phyloP scores from a whole-genome alignment of 2,113 vertebrate species.

The Bos taurus region DNA sequence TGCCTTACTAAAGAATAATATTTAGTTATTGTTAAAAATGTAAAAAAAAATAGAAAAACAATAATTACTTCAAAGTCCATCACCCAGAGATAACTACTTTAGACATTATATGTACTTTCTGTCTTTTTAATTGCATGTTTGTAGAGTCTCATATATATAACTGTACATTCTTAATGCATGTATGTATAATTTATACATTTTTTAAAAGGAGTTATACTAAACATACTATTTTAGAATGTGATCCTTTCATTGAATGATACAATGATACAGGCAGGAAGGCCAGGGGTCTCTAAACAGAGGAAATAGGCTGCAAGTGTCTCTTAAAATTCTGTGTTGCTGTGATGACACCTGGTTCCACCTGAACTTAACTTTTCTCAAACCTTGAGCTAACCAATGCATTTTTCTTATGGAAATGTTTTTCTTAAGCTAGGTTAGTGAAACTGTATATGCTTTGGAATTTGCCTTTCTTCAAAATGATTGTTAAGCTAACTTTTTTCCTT shows the following conservation, averaged over 20 bases:
- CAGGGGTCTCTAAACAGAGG: background rate
- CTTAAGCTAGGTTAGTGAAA: background rate
- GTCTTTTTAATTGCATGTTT: background rate
- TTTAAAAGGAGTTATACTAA: background rate
- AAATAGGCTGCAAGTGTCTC: background rate
- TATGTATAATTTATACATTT: background rate
- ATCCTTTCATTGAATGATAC: background rate
- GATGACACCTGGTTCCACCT: background rate
- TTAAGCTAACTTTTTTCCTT: background rate
- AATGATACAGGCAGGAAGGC: background rate
- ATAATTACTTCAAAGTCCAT: background rate
- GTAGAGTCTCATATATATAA: background rate
- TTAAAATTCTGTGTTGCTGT: background rate
- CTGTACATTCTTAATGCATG: background rate
- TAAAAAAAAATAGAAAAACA: background rate
- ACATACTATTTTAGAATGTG: background rate
- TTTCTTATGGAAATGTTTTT: background rate
- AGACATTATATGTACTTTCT: background rate
- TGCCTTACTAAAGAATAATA: background rate
- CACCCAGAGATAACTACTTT: background rate
- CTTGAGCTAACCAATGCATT: background rate
- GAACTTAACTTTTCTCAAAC: background rate
- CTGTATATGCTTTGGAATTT: background rate
- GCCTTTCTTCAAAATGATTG: background rate
- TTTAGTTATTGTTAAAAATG: background rate